These are phyloP conservation scores for Hemicordylus capensis DNA, from an alignment of 2,113 vertebrate genomes.

Conservation along the genomic window DNA sequence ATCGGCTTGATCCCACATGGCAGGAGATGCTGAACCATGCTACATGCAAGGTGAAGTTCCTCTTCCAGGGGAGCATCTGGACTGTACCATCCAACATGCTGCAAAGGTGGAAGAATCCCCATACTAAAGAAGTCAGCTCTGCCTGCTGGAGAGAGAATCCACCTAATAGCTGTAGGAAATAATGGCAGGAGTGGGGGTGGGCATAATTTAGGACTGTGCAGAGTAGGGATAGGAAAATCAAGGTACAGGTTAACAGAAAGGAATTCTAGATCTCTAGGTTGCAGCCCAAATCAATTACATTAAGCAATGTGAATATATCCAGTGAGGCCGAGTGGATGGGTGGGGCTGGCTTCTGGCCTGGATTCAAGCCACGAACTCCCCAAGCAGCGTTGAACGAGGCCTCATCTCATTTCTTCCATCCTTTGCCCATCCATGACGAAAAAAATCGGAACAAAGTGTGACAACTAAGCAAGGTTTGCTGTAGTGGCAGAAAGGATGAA, in stretches of 20 bases:
- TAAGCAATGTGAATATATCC: neutral
- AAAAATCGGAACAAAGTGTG: no score
- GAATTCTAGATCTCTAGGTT: neutral
- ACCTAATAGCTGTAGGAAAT: neutral
- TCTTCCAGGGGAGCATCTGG: no score
- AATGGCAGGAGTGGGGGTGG: neutral
- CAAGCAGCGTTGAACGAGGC: no score
- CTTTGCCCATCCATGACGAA: no score
- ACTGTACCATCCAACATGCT: neutral
- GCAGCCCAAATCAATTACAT: no score
- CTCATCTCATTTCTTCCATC: neutral
- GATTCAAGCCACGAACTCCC: neutral
- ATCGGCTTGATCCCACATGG: constrained; percentile 92
- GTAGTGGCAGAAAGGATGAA: no score
- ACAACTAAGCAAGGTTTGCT: no score
- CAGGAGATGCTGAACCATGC: constrained; percentile 96
- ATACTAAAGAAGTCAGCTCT: neutral
- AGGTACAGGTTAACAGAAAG: neutral
- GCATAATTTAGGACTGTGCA: neutral
- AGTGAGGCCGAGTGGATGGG: no score
- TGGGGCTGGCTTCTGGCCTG: neutral
- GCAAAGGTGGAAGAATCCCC: neutral
- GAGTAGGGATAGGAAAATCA: neutral
- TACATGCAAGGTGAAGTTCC: constrained; percentile 82
- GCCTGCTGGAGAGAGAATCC: neutral